Percentiles rank a stretch among this genome's conserved stretches.
Evolutionary conservation across 2,797 vertebrate species (phyloP).

Genomic region (Diglossa cyanea): DNA sequence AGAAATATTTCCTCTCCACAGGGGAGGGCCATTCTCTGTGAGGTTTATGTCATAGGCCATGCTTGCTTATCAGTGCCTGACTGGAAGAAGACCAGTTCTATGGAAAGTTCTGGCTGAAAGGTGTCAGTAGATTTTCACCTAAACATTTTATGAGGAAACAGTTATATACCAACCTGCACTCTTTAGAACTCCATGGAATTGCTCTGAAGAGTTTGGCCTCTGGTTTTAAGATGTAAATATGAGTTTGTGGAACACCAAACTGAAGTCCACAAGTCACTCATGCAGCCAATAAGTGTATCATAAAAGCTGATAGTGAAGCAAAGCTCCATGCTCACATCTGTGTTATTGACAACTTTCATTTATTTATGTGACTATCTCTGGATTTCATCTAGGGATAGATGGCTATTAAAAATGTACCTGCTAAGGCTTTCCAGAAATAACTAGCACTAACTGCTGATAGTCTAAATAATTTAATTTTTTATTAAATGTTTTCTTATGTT

Average conservation of each 20-base stretch:
- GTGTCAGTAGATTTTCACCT: neutral
- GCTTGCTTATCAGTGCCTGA: neutral
- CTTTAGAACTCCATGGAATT: neutral
- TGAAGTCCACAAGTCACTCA: neutral
- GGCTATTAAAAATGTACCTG: neutral
- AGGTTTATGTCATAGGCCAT: neutral
- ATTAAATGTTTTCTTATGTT: neutral
- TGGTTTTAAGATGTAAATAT: neutral
- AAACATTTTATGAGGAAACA: neutral
- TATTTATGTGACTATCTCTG: neutral
- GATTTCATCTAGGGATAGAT: neutral
- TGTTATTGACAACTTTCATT: neutral
- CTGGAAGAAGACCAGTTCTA: accelerated
- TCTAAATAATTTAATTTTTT: neutral
- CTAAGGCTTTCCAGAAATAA: neutral
- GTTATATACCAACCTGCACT: accelerated
- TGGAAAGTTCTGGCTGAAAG: neutral
- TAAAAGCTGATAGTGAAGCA: neutral
- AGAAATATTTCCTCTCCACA: neutral
- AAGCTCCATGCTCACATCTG: neutral
- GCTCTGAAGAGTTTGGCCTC: neutral
- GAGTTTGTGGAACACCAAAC: neutral
- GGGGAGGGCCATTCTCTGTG: neutral
- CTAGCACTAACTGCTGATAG: neutral
- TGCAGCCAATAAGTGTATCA: neutral